phyloP scores from a whole-genome alignment of 2,113 vertebrate species.

The Eclectus roratus region DNA sequence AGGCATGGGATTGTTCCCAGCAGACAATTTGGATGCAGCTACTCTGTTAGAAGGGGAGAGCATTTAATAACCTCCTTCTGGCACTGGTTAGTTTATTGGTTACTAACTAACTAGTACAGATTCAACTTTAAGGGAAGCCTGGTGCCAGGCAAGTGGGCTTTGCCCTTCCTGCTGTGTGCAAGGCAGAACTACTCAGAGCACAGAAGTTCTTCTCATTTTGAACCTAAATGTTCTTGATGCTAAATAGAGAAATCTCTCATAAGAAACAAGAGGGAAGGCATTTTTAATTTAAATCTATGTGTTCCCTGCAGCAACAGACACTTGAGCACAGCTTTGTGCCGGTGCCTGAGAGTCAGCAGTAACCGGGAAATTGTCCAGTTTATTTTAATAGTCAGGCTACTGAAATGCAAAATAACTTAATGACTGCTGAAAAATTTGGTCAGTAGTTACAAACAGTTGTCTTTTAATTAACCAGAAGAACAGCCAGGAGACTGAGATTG shows the following conservation, averaged over 20 bases:
- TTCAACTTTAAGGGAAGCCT: background rate
- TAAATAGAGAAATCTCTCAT: background rate
- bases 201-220: background rate
- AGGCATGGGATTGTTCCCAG: background rate
- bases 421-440: background rate
- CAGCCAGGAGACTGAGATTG: fast-evolving
- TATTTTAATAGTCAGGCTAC: background rate
- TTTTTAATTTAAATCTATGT: background rate
- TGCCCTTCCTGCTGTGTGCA: background rate
- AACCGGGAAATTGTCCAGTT: background rate
- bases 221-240: background rate
- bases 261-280: background rate
- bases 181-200: background rate
- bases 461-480: background rate
- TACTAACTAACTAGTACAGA: background rate
- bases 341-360: background rate
- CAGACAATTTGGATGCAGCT: background rate
- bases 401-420: background rate
- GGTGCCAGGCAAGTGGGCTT: background rate
- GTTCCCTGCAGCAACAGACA: background rate
- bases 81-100: background rate
- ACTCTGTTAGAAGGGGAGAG: background rate
- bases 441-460: background rate
- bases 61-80: background rate
- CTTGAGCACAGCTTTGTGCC: background rate